Evolutionary conservation across 2,797 vertebrate species (phyloP).

Genomic region (Oreochromis mossambicus): DNA sequence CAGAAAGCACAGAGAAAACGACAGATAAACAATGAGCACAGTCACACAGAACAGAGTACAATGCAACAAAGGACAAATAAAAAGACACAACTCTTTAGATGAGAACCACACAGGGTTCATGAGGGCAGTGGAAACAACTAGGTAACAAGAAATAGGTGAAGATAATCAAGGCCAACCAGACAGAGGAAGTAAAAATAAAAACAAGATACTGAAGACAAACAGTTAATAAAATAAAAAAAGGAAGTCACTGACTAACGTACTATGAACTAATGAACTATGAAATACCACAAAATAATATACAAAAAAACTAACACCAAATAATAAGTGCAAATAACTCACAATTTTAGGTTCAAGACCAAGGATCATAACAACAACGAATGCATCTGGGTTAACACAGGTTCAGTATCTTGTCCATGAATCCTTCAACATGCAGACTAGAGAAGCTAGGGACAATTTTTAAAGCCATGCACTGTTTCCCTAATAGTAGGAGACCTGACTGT

Average conservation of each 20-base stretch:
- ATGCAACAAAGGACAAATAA: neutral
- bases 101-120: rapidly evolving
- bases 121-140: neutral
- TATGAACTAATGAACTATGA: neutral
- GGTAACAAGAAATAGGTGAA: neutral
- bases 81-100: neutral
- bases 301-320: neutral
- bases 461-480: neutral
- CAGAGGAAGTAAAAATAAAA: neutral
- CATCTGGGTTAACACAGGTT: neutral
- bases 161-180: neutral
- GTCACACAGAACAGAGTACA: neutral
- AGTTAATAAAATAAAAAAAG: neutral
- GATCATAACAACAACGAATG: neutral
- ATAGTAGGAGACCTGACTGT: neutral
- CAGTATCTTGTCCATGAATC: neutral
- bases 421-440: neutral
- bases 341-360: neutral
- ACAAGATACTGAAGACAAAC: neutral
- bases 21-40: neutral
- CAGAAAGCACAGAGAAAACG: rapidly evolving
- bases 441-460: neutral
- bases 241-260: neutral
- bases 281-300: neutral
- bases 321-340: neutral